Conservation (phyloP, 1,140 invertebrate genomes). For the Formica selysi region DNA sequence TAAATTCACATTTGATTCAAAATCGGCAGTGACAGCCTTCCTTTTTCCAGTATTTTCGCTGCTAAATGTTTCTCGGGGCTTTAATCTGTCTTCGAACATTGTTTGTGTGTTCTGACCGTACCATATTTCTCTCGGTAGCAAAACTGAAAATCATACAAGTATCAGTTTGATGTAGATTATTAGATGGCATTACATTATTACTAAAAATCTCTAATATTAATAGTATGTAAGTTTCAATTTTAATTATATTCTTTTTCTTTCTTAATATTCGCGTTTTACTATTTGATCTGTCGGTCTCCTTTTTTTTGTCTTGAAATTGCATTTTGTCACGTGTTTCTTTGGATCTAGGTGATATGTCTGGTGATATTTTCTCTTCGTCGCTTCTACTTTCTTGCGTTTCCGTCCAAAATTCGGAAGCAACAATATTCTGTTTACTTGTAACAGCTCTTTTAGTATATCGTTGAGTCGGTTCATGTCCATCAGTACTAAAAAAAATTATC, state of each 20-base stretch:
- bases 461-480: background rate
- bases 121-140: background rate
- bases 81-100: background rate
- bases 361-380: background rate
- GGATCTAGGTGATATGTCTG: background rate
- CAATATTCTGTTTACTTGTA: background rate
- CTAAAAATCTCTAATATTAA: background rate
- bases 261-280: conserved; percentile 12
- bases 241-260: background rate
- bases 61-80: conserved; percentile 4
- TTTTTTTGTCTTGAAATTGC: conserved; percentile 4
- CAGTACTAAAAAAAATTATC: conserved; percentile 7
- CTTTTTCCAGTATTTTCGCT: conserved; percentile 39
- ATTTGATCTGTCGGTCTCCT: background rate
- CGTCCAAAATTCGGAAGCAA: background rate
- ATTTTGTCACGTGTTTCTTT: background rate
- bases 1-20: conserved; percentile 56
- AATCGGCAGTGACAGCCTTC: conserved; percentile 25
- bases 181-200: too few species aligned
- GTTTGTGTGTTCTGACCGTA: background rate
- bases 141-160: conserved; percentile 14
- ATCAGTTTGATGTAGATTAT: background rate
- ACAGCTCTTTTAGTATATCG: background rate
- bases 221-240: background rate
- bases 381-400: background rate